phyloP scores from a whole-genome alignment of 1,140 invertebrate species.

The Melitaea cinxia region DNA sequence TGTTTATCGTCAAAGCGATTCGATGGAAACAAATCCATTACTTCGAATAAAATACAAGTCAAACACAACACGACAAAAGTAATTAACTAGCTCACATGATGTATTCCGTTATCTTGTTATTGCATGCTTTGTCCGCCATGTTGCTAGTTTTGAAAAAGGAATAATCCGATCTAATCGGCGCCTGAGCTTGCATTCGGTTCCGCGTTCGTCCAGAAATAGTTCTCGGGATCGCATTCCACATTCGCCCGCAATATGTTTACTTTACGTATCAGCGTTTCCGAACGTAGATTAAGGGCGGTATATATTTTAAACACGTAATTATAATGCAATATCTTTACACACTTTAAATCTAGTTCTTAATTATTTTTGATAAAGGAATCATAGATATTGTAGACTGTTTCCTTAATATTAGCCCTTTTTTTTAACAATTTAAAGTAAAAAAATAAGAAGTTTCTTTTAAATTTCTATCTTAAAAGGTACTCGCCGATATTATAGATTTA shows the following conservation, averaged over 20 bases:
- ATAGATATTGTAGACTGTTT: too few species aligned
- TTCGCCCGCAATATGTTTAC: slow-evolving; percentile 47
- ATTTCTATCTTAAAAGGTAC: too few species aligned
- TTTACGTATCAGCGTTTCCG: slow-evolving; percentile 45
- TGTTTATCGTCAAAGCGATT: not conserved
- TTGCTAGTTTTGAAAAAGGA: slow-evolving; percentile 43
- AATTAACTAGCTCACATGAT: slow-evolving; percentile 3
- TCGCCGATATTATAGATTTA: too few species aligned
- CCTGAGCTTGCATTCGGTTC: slow-evolving; percentile 41
- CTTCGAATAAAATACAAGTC: not conserved
- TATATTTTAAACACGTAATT: not conserved
- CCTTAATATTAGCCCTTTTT: too few species aligned
- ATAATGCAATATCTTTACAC: not conserved
- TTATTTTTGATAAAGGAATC: not conserved
- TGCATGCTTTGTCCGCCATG: slow-evolving; percentile 24
- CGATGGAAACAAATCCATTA: not conserved
- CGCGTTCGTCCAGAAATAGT: slow-evolving; percentile 62
- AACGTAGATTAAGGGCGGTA: slow-evolving; percentile 23
- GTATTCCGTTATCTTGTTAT: slow-evolving; percentile 11
- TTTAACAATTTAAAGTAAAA: too few species aligned
- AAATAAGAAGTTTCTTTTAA: too few species aligned
- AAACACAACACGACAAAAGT: slow-evolving; percentile 11
- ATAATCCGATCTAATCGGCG: slow-evolving; percentile 35
- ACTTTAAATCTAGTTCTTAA: not conserved
- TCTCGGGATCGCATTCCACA: slow-evolving; percentile 51